Evolutionary conservation across 2,113 vertebrate species (phyloP).

Genomic region (Varanus komodoensis): DNA sequence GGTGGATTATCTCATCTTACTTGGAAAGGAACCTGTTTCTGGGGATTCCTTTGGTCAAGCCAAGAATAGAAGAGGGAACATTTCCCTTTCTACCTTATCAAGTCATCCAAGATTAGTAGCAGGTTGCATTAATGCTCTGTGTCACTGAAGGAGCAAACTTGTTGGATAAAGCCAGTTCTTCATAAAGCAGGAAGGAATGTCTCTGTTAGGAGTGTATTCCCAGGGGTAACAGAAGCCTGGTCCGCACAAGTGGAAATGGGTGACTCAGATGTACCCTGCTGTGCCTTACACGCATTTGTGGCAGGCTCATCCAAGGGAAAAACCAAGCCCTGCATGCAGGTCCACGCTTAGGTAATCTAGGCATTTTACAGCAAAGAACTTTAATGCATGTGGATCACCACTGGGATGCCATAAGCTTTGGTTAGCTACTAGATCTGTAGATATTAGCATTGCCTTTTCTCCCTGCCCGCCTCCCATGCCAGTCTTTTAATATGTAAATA

Average conservation of each 20-base stretch:
- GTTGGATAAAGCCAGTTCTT: neutral
- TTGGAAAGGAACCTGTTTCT: neutral
- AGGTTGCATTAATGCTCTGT: neutral
- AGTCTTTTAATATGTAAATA: neutral
- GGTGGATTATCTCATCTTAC: neutral
- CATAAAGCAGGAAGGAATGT: neutral
- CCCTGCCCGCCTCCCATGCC: neutral
- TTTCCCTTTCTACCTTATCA: neutral
- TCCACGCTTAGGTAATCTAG: neutral
- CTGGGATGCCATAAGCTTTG: neutral
- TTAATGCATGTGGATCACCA: neutral
- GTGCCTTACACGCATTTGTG: neutral
- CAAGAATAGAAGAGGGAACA: neutral
- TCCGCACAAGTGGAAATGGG: neutral
- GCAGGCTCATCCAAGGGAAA: neutral
- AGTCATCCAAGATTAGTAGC: neutral
- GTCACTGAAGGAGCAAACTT: neutral
- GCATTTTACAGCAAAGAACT: neutral
- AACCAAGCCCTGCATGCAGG: neutral
- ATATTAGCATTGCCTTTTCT: neutral
- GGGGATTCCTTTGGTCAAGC: neutral
- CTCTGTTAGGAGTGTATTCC: neutral
- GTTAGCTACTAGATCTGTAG: neutral
- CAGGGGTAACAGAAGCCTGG: neutral
- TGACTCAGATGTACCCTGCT: neutral